These are phyloP conservation scores for Amaurobius ferox DNA, from an alignment of 2,888 invertebrate genomes.

Conservation along the genomic window DNA sequence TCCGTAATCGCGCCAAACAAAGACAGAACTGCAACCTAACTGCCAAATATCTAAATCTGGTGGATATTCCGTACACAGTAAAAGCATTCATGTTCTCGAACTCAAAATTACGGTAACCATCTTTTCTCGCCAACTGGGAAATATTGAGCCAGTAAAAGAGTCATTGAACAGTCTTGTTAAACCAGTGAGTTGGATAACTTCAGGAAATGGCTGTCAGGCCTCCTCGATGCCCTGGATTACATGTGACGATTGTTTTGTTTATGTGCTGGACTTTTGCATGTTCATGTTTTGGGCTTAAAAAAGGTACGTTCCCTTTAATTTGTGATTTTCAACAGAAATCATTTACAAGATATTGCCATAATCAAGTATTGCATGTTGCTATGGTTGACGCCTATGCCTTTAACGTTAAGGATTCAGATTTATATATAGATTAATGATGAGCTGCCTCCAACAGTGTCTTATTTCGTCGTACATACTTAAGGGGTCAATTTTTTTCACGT, in stretches of 20 bases:
- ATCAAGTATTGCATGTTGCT: constrained; percentile 5
- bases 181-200: constrained; percentile 18
- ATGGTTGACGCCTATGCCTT: constrained; percentile 23
- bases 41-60: too few species aligned
- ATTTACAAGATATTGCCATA: not conserved
- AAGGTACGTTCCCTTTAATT: constrained; percentile 24
- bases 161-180: not conserved
- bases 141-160: constrained; percentile 15
- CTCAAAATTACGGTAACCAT: not conserved
- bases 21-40: too few species aligned
- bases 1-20: too few species aligned
- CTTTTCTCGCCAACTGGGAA: constrained; percentile 23
- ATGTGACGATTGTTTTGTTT: constrained; percentile 44
- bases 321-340: not conserved
- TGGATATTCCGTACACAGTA: too few species aligned
- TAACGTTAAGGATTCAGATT: constrained; percentile 24
- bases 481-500: too few species aligned
- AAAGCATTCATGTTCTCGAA: too few species aligned
- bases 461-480: too few species aligned
- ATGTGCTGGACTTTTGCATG: constrained; percentile 31
- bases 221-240: constrained; percentile 39
- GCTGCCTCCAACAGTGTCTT: not conserved
- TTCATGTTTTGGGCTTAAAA: constrained; percentile 32
- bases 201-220: constrained; percentile 41
- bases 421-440: not conserved